Base-by-base conservation (phyloP, 2,888 invertebrate genomes). In the Epistrophe grossulariae region DNA sequence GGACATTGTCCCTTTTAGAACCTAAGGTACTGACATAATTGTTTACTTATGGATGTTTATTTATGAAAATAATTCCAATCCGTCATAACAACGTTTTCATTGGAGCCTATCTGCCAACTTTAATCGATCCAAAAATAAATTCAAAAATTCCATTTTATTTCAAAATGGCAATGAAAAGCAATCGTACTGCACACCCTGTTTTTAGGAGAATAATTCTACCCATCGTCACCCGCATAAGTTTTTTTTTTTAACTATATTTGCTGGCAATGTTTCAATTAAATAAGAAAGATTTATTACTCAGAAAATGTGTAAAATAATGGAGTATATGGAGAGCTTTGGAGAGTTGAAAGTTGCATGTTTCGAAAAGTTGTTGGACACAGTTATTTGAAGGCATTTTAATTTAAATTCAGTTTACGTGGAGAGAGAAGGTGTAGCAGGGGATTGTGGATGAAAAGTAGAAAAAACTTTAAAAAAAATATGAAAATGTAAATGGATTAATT, bases 181-280 rank as follows among this genome's bases (percentile, higher is more conserved):
- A n/a, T n/a, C n/a, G n/a, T n/a, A n/a, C n/a, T n/a, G n/a, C n/a
- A n/a, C 62, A 62, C 43, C 62, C 43, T 62, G 13, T 62, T 40
- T 62, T 40, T 19, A 43, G 11, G 15, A 66, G 15, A 43, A 66
- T 57, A 57, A 48, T 38, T 62, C 11, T 62, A 50, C 2, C 68
- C 19, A n/a, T 38, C 50, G 10, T 62, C 43, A 40, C 60, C 60
- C 78, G 10, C 70, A 43, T 24, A 38, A 35, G 24, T 73, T 79
- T 84, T 79, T 57, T 40, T 35, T 8, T 38, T 38, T 35, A 0
- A 8, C 13, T 31, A 50, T 64, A 64, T 84, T 68, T 76, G 15
- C 74, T 84, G 84, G 84, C 84, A 84, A 66, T 80, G 84, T 76
- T 84, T 80, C 84, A 80, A 76, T 80, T 80, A 80, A 80, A 59